These are phyloP conservation scores for Junco hyemalis DNA, from an alignment of 2,113 vertebrate species.

Conservation along the genomic window DNA sequence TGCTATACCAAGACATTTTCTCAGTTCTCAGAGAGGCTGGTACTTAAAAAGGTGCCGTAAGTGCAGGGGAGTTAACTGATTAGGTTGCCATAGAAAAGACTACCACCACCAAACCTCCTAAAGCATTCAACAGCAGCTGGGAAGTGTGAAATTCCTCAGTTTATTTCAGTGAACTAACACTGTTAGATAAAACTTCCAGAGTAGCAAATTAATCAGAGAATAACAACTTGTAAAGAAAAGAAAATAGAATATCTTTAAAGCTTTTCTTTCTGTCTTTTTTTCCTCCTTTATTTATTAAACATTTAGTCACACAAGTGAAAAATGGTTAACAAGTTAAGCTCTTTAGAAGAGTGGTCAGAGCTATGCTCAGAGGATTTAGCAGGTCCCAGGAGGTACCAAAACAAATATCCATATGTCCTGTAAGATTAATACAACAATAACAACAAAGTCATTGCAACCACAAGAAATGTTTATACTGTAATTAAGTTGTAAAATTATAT, in stretches of 20 bases:
- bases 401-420: slow-evolving; percentile 42
- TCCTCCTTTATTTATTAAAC: neutral
- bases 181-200: slow-evolving; percentile 3
- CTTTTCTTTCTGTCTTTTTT: neutral
- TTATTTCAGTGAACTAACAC: slow-evolving; percentile 39
- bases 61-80: neutral
- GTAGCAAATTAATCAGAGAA: slow-evolving; percentile 21
- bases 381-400: slow-evolving; percentile 1
- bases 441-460: slow-evolving; percentile 29
- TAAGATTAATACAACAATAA: slow-evolving; percentile 65
- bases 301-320: slow-evolving; percentile 17
- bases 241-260: neutral
- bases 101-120: neutral
- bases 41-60: slow-evolving; percentile 13
- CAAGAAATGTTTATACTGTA: slow-evolving; percentile 48
- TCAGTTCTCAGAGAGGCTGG: neutral
- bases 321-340: neutral
- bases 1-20: neutral
- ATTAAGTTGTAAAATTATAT: slow-evolving; percentile 68
- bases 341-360: neutral
- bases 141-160: slow-evolving; percentile 54
- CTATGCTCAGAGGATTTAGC: neutral
- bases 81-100: slow-evolving; percentile 9
- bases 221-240: neutral
- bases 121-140: slow-evolving; percentile 3